Conservation (phyloP, 2,888 invertebrate species). For the Adineta ricciae region DNA sequence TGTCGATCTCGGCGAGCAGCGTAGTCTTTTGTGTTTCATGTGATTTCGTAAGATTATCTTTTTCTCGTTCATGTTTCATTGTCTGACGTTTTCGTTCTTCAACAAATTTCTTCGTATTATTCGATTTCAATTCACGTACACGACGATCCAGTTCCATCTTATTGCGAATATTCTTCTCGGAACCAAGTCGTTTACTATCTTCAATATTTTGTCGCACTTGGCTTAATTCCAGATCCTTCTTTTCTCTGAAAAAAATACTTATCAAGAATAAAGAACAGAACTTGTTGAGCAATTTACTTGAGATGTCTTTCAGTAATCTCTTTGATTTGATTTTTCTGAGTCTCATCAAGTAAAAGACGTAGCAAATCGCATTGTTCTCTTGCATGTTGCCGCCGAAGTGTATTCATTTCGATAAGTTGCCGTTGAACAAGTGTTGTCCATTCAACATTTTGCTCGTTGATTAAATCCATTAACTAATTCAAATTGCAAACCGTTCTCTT, state of each 20-base stretch:
- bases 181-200: conserved; percentile 83
- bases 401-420: conserved; percentile 29
- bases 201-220: conserved; percentile 95
- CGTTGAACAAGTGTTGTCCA: conserved; percentile 31
- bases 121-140: conserved; percentile 78
- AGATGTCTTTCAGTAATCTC: conserved; percentile 29
- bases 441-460: conserved; percentile 28
- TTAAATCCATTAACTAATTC: conserved; percentile 26
- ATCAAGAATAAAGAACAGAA: neutral
- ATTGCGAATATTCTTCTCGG: conserved; percentile 86
- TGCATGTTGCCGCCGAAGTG: conserved; percentile 22
- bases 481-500: no score
- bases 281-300: neutral
- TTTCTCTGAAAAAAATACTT: conserved; percentile 73
- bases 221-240: conserved; percentile 66
- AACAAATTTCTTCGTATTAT: conserved; percentile 91
- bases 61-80: conserved; percentile 79
- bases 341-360: conserved; percentile 24
- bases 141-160: conserved; percentile 82
- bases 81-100: conserved; percentile 79
- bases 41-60: conserved; percentile 54
- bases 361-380: conserved; percentile 32
- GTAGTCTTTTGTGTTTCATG: neutral
- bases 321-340: conserved; percentile 31
- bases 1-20: neutral